These are phyloP conservation scores for Andrena flavipes DNA, from an alignment of 2,888 invertebrate genomes.

Conservation along the genomic window DNA sequence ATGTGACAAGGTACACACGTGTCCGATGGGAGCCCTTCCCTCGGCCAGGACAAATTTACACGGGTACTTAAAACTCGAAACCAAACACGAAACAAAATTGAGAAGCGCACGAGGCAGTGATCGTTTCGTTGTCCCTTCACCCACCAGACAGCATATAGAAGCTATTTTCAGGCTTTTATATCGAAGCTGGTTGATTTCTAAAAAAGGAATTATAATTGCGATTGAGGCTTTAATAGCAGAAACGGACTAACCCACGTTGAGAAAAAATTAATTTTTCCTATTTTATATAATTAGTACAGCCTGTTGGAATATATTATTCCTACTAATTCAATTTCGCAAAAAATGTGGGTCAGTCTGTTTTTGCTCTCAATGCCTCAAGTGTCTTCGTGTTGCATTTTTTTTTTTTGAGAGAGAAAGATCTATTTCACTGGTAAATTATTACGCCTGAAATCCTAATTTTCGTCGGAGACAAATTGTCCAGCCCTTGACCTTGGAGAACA, in stretches of 20 bases:
- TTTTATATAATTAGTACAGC: no score
- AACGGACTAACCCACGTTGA: no score
- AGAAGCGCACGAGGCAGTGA: constrained; percentile 29
- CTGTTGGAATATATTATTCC: no score
- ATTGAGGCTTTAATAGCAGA: no score
- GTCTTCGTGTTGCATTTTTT: no score
- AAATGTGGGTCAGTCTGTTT: no score
- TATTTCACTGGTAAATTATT: not conserved
- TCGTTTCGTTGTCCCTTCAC: constrained; percentile 2
- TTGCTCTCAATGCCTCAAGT: no score
- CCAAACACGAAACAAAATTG: constrained; percentile 62
- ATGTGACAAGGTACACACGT: constrained; percentile 75
- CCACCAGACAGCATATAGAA: not conserved
- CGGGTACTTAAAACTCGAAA: constrained; percentile 68
- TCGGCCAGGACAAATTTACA: constrained; percentile 73
- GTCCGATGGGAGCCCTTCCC: constrained; percentile 56
- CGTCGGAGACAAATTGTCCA: not conserved
- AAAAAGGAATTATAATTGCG: no score
- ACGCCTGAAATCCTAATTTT: not conserved
- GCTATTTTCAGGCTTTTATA: not conserved
- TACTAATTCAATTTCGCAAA: no score
- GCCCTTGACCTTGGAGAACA: constrained; percentile 41
- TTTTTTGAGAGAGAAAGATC: no score
- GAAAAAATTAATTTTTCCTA: no score
- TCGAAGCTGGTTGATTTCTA: not conserved